These are phyloP conservation scores for Sparus aurata DNA, from an alignment of 2,797 vertebrate genomes.

Conservation along the genomic window DNA sequence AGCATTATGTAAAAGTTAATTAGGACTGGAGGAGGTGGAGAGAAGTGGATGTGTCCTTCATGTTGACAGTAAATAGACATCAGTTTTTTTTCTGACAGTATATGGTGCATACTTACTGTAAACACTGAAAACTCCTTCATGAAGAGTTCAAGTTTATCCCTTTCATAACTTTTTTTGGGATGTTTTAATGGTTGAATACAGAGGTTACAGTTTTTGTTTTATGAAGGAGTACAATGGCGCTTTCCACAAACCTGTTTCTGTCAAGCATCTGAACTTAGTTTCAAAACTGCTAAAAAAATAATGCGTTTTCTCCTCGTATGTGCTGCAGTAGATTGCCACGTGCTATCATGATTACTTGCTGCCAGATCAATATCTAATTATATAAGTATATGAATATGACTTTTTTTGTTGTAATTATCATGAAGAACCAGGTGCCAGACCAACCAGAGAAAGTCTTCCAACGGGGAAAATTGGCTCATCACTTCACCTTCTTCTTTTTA, in stretches of 20 bases:
- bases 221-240: not conserved
- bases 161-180: not conserved
- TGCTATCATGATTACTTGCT: not conserved
- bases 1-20: slow-evolving; percentile 23
- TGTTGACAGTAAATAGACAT: not conserved
- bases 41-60: not conserved
- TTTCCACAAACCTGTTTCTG: not conserved
- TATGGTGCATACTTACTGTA: not conserved
- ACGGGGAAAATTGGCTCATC: not conserved
- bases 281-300: not conserved
- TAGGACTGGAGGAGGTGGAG: slow-evolving; percentile 9
- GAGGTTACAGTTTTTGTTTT: not conserved
- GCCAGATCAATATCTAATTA: not conserved
- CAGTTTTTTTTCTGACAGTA: not conserved
- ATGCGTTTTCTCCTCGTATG: not conserved
- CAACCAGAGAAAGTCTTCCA: not conserved
- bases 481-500: slow-evolving; percentile 25
- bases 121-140: not conserved
- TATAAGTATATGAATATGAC: not conserved
- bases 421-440: not conserved
- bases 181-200: not conserved
- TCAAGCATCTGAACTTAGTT: not conserved
- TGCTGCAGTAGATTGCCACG: not conserved
- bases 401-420: slow-evolving; percentile 3
- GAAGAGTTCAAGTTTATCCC: not conserved